Percentiles rank a stretch among this genome's conserved stretches.
Evolutionary conservation across 2,113 vertebrate species (phyloP).

Genomic region (Triplophysa siluroides): DNA sequence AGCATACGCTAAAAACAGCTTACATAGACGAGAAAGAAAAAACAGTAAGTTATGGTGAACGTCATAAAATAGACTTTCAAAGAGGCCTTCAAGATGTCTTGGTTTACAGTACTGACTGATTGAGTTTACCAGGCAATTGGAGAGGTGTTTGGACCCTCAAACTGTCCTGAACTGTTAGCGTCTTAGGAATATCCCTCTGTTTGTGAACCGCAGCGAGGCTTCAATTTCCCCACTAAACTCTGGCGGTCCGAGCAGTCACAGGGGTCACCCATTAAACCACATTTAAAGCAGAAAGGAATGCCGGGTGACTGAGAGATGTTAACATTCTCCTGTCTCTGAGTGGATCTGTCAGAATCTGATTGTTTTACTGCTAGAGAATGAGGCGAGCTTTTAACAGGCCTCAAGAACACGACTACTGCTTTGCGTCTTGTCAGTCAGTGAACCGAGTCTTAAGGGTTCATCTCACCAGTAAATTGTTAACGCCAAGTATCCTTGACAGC

Average conservation of each 20-base stretch:
- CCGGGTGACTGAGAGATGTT: conserved; percentile 32
- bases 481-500: conserved; percentile 20
- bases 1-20: not conserved
- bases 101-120: not conserved
- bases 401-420: conserved; percentile 39
- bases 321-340: conserved; percentile 48
- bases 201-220: conserved; percentile 43
- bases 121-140: conserved; percentile 19
- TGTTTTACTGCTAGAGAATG: conserved; percentile 50
- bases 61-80: not conserved
- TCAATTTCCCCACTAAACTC: conserved; percentile 51
- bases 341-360: conserved; percentile 39
- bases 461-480: conserved; percentile 32
- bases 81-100: not conserved
- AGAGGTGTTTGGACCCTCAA: conserved; percentile 19
- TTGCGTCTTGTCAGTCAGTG: conserved; percentile 48
- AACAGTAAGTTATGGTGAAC: not conserved
- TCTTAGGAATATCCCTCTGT: conserved; percentile 26
- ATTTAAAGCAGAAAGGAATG: conserved; percentile 45
- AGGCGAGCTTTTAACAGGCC: conserved; percentile 49
- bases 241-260: conserved; percentile 29
- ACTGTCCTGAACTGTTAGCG: conserved; percentile 20
- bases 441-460: conserved; percentile 53
- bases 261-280: conserved; percentile 50
- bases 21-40: not conserved